Evolutionary conservation across 92 coral and sea anemone species (phyloP), one percentile per base, ranked within the genome.

Genomic region (Diadumene lineata): DNA sequence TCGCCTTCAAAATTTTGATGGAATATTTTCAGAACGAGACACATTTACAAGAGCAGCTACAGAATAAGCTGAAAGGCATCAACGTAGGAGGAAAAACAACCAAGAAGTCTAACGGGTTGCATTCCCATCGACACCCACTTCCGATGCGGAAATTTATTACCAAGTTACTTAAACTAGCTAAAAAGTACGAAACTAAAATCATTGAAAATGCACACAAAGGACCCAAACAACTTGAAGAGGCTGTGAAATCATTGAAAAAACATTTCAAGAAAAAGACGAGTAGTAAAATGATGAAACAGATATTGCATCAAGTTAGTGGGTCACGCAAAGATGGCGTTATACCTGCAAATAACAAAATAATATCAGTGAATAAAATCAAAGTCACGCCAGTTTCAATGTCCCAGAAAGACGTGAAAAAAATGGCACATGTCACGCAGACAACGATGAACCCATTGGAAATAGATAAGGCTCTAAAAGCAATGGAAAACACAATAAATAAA

Each of bases 21-120:
- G 79, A 77, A 17, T 91, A 91, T 72, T 91, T 91, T 38, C 75
- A 76, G 46, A 88, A 85, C 55, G 97, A 91, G 69, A 78, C 92
- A 0, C 60, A 22, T 8, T 81, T 87, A 43, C 88, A 85, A 24
- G 66, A 68, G 56, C 74, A 77, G n/a, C 80, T 75, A 33, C 77
- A 78, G 43, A 64, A 63, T 61, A 65, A 78, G 16, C 57, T 72
- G 34, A 76, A 56, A 31, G 66, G 57, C 1, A 56, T 61, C 7
- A 32, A n/a, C 31, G 48, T 29, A 72, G 29, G 38, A 25, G 66
- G 66, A 72, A 34, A 66, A 33, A 16, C 70, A 34, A 75, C 50
- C 43, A 78, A 72, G 53, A 75, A 66, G 43, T 72, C 77, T 27
- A 18, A 50, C 6, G 77, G 53, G 17, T 29, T 72, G 55, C 66